Conservation (phyloP, 2,797 vertebrate species). For the Silurus aristotelis region DNA sequence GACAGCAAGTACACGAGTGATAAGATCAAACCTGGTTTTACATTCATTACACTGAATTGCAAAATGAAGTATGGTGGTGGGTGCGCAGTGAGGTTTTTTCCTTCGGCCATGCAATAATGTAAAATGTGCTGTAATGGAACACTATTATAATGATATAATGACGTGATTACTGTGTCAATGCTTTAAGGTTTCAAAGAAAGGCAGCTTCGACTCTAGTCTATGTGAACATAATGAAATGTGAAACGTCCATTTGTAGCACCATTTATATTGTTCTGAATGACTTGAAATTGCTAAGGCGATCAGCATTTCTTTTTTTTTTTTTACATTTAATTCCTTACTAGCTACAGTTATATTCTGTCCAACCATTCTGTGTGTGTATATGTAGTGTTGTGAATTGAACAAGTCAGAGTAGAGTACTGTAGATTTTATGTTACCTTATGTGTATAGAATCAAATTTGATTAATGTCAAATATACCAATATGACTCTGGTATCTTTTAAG, state of each 20-base stretch:
- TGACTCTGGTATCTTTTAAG: neutral
- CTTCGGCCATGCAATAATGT: constrained; percentile 19
- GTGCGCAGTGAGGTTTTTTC: neutral
- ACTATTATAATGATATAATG: neutral
- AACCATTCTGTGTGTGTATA: neutral
- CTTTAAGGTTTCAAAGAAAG: constrained; percentile 30
- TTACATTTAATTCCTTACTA: constrained; percentile 12
- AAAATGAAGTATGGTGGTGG: constrained; percentile 12
- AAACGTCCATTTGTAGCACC: constrained; percentile 41
- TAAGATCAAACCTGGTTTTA: constrained; percentile 28
- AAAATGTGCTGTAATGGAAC: constrained; percentile 12
- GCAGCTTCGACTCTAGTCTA: constrained; percentile 10
- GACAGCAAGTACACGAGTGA: constrained; percentile 25
- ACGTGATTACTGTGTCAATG: constrained; percentile 4
- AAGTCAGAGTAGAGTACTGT: neutral
- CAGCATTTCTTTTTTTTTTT: neutral
- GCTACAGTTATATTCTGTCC: neutral
- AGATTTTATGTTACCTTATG: neutral
- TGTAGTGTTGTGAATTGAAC: neutral
- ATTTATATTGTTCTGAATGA: constrained; percentile 18
- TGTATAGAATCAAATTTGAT: neutral
- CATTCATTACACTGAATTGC: constrained; percentile 42
- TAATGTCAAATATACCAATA: constrained; percentile 1
- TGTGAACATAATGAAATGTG: constrained; percentile 25
- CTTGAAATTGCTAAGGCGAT: neutral